A percentile compares a stretch with the other conserved stretches of the same genome.
Evolutionary conservation across 2,797 vertebrate species (phyloP).

Genomic region (Enteromius afrohamiltoni): DNA sequence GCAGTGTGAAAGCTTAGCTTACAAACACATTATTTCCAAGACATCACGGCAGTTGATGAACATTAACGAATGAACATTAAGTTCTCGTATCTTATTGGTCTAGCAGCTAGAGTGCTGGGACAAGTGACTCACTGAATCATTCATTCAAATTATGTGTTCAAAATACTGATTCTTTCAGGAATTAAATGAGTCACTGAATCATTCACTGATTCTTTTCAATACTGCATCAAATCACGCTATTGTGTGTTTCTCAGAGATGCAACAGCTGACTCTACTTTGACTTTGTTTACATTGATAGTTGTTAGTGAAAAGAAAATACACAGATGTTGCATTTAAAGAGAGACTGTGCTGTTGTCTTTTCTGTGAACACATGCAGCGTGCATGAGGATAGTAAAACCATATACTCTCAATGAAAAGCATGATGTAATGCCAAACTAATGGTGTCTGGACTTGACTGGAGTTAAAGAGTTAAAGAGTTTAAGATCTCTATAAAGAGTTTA

Average conservation of each 20-base stretch:
- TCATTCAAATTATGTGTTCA: background rate
- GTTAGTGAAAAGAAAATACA: background rate
- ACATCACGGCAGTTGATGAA: background rate
- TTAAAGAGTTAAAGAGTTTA: slow-evolving; percentile 29
- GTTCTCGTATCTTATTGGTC: background rate
- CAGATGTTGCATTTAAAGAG: background rate
- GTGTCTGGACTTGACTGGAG: slow-evolving; percentile 7
- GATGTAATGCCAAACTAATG: slow-evolving; percentile 45
- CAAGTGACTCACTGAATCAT: background rate
- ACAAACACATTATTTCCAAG: slow-evolving; percentile 39
- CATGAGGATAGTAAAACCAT: slow-evolving; percentile 34
- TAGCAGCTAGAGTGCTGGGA: background rate
- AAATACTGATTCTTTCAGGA: background rate
- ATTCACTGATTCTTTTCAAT: background rate
- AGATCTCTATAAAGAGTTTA: background rate
- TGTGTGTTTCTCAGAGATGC: background rate
- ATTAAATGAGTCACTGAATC: background rate
- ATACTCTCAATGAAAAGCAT: slow-evolving; percentile 40
- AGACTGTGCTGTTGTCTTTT: background rate
- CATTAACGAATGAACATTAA: too few relatives aligned
- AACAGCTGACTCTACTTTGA: background rate
- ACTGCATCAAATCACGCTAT: background rate
- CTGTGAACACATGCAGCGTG: slow-evolving; percentile 29
- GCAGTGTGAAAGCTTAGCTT: slow-evolving; percentile 47
- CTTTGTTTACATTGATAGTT: background rate